Conservation (phyloP, 1,140 invertebrate species). For the Lasioglossum albipes region DNA sequence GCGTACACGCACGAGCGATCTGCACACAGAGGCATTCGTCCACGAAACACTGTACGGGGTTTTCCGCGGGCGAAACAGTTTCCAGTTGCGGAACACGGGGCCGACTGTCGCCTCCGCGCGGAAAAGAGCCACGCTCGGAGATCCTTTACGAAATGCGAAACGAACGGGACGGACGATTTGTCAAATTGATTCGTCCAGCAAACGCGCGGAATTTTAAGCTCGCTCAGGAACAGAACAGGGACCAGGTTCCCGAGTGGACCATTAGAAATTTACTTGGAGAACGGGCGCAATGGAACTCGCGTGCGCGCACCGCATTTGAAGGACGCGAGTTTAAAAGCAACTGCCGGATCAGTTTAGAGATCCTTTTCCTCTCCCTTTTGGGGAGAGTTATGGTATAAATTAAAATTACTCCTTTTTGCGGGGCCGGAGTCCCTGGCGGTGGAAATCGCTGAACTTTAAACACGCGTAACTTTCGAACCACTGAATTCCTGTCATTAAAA, state of each 20-base stretch:
- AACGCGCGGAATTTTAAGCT: slow-evolving; percentile 25
- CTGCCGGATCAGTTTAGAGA: background rate
- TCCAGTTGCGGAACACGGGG: slow-evolving; percentile 1
- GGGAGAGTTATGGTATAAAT: no score
- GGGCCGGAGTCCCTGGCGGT: no score
- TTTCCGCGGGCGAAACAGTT: slow-evolving; percentile 30
- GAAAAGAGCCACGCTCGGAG: slow-evolving; percentile 23
- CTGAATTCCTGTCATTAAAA: no score
- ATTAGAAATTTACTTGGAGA: slow-evolving; percentile 6
- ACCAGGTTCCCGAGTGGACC: background rate
- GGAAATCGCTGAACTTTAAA: no score
- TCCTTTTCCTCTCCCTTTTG: no score
- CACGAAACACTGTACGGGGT: slow-evolving; percentile 33
- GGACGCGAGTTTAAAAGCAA: background rate
- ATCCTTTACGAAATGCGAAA: slow-evolving; percentile 16
- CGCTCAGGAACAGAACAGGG: no score
- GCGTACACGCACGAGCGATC: slow-evolving; percentile 38
- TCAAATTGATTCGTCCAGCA: slow-evolving; percentile 23
- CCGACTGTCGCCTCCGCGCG: background rate
- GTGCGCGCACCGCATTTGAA: background rate
- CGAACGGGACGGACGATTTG: slow-evolving; percentile 36
- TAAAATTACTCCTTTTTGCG: no score
- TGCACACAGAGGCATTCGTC: slow-evolving; percentile 25
- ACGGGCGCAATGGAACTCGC: background rate
- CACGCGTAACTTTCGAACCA: no score